phyloP scores from a whole-genome alignment of 2,888 invertebrate genomes.

The Drosophila bunnanda region DNA sequence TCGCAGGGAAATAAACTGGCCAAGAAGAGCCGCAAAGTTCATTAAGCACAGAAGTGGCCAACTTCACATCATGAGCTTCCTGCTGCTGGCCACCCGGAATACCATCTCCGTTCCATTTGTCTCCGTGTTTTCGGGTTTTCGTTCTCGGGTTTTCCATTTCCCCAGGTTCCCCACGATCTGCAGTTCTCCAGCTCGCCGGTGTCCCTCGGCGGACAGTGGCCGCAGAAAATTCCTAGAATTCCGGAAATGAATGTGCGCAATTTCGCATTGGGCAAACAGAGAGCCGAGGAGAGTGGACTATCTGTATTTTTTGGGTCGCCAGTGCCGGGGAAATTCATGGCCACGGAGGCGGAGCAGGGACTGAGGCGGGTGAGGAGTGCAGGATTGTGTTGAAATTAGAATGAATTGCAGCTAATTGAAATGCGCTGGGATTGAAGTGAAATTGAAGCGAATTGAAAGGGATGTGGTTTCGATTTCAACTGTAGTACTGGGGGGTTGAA shows the following conservation, averaged over 20 bases:
- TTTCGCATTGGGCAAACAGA: conserved; percentile 42
- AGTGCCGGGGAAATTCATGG: conserved; percentile 19
- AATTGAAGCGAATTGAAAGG: conserved; percentile 1
- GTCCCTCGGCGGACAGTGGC: conserved; percentile 16
- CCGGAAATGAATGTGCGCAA: conserved; percentile 68
- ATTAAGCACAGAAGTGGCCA: conserved; percentile 38
- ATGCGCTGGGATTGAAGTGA: conserved; percentile 14
- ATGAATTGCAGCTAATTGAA: conserved; percentile 15
- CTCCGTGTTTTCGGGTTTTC: conserved; percentile 16
- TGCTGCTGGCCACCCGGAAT: conserved; percentile 6
- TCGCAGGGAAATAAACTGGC: conserved; percentile 1
- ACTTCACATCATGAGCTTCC: conserved; percentile 31
- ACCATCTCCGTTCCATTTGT: conserved; percentile 11
- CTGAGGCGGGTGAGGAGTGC: conserved; percentile 4
- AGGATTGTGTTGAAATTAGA: conserved; percentile 13
- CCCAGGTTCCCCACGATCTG: background rate
- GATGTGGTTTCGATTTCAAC: background rate
- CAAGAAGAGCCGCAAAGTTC: conserved; percentile 18
- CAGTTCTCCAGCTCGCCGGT: background rate
- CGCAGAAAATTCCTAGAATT: conserved; percentile 32
- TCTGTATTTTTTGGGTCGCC: conserved; percentile 12
- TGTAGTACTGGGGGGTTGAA: no score
- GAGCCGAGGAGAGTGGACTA: background rate
- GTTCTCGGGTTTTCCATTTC: conserved; percentile 5
- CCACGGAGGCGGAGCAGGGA: conserved; percentile 1